phyloP scores from a whole-genome alignment of 2,888 invertebrate genomes.

The Boloria selene region DNA sequence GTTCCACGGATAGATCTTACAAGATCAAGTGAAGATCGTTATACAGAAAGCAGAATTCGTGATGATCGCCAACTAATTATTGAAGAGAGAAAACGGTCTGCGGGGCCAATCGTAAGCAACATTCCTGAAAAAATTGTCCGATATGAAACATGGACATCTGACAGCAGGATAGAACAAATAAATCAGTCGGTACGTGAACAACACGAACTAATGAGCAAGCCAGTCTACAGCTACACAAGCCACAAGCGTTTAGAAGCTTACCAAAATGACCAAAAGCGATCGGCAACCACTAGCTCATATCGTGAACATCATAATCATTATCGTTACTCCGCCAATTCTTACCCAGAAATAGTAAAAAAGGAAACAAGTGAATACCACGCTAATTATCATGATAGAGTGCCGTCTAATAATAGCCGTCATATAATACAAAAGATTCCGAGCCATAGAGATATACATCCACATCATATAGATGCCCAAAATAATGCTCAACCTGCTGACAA shows the following conservation, averaged over 20 bases:
- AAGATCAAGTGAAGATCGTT: constrained; percentile 63
- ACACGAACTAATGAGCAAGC: constrained; percentile 70
- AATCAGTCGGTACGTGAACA: constrained; percentile 68
- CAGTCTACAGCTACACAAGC: constrained; percentile 72
- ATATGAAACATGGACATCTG: constrained; percentile 73
- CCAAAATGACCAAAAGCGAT: constrained; percentile 69
- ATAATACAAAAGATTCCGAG: constrained; percentile 71
- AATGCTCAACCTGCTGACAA: constrained; percentile 84
- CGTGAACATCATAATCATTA: constrained; percentile 63
- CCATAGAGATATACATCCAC: constrained; percentile 64
- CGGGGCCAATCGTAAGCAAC: constrained; percentile 70
- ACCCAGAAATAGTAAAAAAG: constrained; percentile 58
- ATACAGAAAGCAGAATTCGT: constrained; percentile 61
- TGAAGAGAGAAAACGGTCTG: constrained; percentile 73
- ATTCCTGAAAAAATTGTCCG: constrained; percentile 77
- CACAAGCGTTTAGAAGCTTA: constrained; percentile 74
- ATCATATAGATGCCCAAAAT: constrained; percentile 60
- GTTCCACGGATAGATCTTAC: constrained; percentile 79
- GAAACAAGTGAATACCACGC: constrained; percentile 63
- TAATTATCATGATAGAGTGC: constrained; percentile 65
- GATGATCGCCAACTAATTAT: constrained; percentile 70
- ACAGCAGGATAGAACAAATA: constrained; percentile 71
- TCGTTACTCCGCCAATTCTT: constrained; percentile 58
- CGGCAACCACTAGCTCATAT: constrained; percentile 53
- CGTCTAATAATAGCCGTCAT: constrained; percentile 58